Base-by-base conservation (phyloP, 2,888 invertebrate species). In the Sesamia inferens region DNA sequence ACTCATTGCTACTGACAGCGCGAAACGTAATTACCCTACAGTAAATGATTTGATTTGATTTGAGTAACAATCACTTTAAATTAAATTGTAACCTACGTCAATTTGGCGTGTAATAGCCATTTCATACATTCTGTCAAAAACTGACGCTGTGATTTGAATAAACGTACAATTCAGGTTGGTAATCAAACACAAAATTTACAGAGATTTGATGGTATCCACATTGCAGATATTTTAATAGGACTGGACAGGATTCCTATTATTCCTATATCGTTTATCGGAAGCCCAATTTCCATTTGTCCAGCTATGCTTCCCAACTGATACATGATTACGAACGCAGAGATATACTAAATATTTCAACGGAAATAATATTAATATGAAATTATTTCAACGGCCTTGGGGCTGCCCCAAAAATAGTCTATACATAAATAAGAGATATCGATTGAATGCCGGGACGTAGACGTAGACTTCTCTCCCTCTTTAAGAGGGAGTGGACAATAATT, bases 371-470 rank as follows among this genome's bases (percentile, higher is more conserved):
- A 81, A 81, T 75, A 75, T 47, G 10, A 44, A 77, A 79, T 55
- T 44, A 79, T 68, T 75, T 68, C 61, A 31, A 57, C 57, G 31
- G n/a, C 79, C 79, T 79, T 79, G 82, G 10, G 63, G 39, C 16
- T 16, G 54, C 16, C 61, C 47, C 42, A 55, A 78, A 80, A 78
- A 79, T 82, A 78, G 54, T 66, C 0, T 42, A 68, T 82, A 62
- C 68, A 79, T 79, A 59, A 82, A 67, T 76, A 77, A 79, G 8
- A 24, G 24, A n/a, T 64, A 79, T 79, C 24, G 82, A 79, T 79
- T 55, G 55, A n/a, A 16, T 42, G 39, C 31, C 48, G 42, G 42
- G 8, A 42, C 42, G 8, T 8, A 42, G 42, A 8, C 1, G 31
- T 8, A 42, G 42, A 8, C 1, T 1, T 31, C 31, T 42, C 42